These are phyloP conservation scores for Acanthopleura granulata DNA, from an alignment of 2,888 invertebrate species.

Conservation along the genomic window DNA sequence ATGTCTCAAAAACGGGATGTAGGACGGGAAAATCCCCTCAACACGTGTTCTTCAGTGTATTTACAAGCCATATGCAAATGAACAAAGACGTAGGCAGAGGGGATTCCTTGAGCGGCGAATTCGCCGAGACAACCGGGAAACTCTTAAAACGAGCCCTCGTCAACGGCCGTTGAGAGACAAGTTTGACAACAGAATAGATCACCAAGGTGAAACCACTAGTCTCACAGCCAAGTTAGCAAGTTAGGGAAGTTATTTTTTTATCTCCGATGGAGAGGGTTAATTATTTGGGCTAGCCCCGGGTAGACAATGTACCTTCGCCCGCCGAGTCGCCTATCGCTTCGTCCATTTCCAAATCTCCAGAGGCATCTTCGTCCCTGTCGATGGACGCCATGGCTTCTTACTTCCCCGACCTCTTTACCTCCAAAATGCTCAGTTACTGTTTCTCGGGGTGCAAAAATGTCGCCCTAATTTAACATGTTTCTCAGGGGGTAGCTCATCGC, in stretches of 20 bases:
- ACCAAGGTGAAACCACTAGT: no score
- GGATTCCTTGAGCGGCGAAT: constrained; percentile 30
- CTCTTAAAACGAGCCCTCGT: background rate
- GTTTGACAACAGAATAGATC: no score
- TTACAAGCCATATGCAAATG: constrained; percentile 51
- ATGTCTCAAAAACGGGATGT: background rate
- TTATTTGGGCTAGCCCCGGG: background rate
- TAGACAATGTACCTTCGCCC: constrained; percentile 13
- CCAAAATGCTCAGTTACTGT: no score
- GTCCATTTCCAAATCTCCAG: background rate
- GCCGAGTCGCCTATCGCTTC: background rate
- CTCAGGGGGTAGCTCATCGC: constrained; percentile 17
- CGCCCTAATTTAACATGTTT: background rate
- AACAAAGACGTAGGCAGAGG: constrained; percentile 43
- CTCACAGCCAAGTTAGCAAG: no score
- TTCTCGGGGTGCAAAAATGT: background rate
- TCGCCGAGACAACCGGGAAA: constrained; percentile 5
- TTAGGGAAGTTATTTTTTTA: background rate
- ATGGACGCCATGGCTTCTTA: background rate
- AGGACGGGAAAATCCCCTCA: constrained; percentile 28
- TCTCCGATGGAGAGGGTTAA: background rate
- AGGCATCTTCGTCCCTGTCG: constrained; percentile 4
- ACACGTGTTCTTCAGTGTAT: constrained; percentile 28
- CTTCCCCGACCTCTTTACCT: no score
- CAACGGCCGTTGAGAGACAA: background rate